These are phyloP conservation scores for Thera britannica DNA, from an alignment of 2,888 invertebrate species.

Conservation along the genomic window DNA sequence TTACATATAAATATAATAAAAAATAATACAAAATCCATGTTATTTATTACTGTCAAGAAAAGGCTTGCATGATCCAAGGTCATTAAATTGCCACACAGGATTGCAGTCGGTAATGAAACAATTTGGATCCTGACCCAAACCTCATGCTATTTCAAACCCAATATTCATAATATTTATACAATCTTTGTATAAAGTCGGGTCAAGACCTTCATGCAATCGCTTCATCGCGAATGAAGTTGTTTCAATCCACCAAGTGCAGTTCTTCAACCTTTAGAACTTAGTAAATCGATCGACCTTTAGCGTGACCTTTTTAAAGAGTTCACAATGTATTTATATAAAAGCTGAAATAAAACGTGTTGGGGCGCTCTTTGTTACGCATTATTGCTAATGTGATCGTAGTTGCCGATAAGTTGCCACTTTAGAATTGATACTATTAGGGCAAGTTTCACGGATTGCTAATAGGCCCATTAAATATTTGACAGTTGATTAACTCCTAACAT, in stretches of 20 bases:
- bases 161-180: not conserved
- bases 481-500: too few species aligned
- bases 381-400: constrained; percentile 12
- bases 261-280: constrained; percentile 10
- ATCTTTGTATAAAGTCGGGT: not conserved
- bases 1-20: too few species aligned
- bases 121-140: too few species aligned
- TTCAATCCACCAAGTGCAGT: constrained; percentile 13
- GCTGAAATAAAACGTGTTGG: constrained; percentile 13
- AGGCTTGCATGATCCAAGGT: too few species aligned
- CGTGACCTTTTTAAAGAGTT: constrained; percentile 16
- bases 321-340: constrained; percentile 8
- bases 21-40: too few species aligned
- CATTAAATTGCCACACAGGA: too few species aligned
- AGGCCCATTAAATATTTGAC: too few species aligned
- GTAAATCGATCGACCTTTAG: constrained; percentile 15
- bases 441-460: not conserved
- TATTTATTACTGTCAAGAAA: too few species aligned
- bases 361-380: constrained; percentile 16
- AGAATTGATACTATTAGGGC: not conserved
- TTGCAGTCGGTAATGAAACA: too few species aligned
- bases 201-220: not conserved
- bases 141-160: not conserved
- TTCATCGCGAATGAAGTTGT: not conserved
- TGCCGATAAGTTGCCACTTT: not conserved